These are phyloP conservation scores for Myotis yumanensis DNA, from an alignment of 2,113 vertebrate genomes.

Conservation along the genomic window DNA sequence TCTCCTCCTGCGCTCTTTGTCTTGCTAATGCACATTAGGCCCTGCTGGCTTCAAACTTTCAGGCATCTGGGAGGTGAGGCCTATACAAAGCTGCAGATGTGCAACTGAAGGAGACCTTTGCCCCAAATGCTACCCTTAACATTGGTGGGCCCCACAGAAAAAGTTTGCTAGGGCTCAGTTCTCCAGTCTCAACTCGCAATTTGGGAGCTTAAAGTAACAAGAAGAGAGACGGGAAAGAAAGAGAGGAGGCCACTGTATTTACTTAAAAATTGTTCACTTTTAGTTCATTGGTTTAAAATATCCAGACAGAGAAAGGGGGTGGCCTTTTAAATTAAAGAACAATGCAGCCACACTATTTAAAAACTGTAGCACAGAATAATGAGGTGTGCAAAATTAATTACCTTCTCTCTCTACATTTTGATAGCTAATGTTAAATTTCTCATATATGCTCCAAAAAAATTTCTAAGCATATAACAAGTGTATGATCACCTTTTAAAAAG, in stretches of 20 bases:
- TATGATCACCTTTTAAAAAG: not conserved
- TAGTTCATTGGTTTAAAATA: not conserved
- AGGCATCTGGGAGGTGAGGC: constrained; percentile 84
- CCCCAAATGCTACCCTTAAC: constrained; percentile 82
- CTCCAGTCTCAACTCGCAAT: constrained; percentile 72
- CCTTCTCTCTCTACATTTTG: not conserved
- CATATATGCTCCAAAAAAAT: not conserved
- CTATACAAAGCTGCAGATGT: constrained; percentile 88
- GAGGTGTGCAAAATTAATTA: not conserved
- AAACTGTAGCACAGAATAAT: not conserved
- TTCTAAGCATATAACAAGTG: not conserved
- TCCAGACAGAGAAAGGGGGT: not conserved
- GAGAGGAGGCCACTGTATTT: constrained; percentile 31
- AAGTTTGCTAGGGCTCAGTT: constrained; percentile 74
- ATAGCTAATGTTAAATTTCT: not conserved
- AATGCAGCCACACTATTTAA: not conserved
- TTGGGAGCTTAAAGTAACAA: constrained; percentile 66
- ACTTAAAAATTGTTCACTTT: not conserved
- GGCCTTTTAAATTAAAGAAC: not conserved
- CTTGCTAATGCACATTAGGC: constrained; percentile 89
- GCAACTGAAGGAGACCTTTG: constrained; percentile 84
- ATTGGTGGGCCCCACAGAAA: constrained; percentile 78
- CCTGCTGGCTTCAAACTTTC: constrained; percentile 88
- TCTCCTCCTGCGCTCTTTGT: constrained; percentile 82
- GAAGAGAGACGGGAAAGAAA: constrained; percentile 58